Percentiles rank a stretch among this genome's conserved stretches.
These are phyloP conservation scores for Helicoverpa armigera DNA, from an alignment of 1,140 invertebrate species.

Conservation along the genomic window DNA sequence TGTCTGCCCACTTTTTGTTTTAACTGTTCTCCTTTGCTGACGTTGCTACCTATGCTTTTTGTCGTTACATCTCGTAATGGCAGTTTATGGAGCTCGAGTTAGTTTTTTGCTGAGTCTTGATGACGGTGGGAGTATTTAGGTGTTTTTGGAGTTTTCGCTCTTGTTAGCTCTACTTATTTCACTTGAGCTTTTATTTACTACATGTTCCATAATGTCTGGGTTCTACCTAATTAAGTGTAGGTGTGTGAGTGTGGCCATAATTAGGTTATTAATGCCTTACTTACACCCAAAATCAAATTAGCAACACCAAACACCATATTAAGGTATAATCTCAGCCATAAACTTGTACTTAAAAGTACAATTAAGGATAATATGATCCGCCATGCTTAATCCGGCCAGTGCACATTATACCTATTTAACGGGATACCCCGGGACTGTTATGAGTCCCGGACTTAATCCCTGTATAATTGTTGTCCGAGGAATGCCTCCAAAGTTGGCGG, in stretches of 20 bases:
- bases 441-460: conserved; percentile 81
- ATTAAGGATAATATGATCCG: conserved; percentile 82
- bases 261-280: not conserved
- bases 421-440: conserved; percentile 73
- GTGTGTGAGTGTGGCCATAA: not conserved
- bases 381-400: conserved; percentile 67
- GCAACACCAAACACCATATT: conserved; percentile 46
- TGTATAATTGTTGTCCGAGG: conserved; percentile 82
- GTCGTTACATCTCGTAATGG: conserved; percentile 14
- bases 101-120: conserved; percentile 3
- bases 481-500: conserved; percentile 74
- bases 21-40: conserved; percentile 35
- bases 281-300: conserved; percentile 45
- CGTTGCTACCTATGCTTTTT: conserved; percentile 34
- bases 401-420: conserved; percentile 83
- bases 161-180: not conserved
- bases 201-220: not conserved
- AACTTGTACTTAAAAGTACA: conserved; percentile 76
- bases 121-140: not conserved
- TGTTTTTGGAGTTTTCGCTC: not conserved
- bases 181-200: not conserved
- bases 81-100: conserved; percentile 16
- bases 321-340: conserved; percentile 71
- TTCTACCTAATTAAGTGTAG: conserved; percentile 13
- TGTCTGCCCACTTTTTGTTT: conserved; percentile 40